These are phyloP conservation scores for Volucella inanis DNA, from an alignment of 2,888 invertebrate species.

Conservation along the genomic window DNA sequence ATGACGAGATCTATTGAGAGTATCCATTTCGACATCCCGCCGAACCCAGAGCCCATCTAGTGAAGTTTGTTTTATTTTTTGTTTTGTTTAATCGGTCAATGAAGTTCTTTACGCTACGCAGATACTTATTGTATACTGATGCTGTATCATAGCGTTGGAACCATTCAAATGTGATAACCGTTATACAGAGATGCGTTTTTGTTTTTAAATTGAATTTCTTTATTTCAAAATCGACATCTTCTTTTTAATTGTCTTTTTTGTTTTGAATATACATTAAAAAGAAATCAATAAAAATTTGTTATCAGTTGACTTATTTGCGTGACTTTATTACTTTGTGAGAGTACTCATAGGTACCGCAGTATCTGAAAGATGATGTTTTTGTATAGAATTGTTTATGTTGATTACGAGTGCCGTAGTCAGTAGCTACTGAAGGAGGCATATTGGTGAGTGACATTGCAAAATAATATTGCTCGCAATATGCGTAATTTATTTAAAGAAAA, in stretches of 20 bases:
- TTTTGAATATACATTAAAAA: constrained; percentile 22
- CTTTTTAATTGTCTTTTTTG: neutral
- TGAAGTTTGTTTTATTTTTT: too few species aligned
- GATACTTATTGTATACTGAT: neutral
- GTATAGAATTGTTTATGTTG: too few species aligned
- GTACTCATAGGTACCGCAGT: neutral
- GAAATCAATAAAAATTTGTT: constrained; percentile 29
- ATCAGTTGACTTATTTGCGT: constrained; percentile 59
- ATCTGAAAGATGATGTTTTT: constrained; percentile 28
- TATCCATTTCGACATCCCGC: too few species aligned
- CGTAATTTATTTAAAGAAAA: constrained; percentile 10
- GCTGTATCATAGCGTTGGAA: neutral
- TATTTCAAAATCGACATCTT: constrained; percentile 2
- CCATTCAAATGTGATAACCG: neutral
- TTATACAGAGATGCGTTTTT: neutral
- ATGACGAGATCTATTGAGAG: too few species aligned
- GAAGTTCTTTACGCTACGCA: constrained; percentile 4
- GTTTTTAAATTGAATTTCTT: constrained; percentile 1
- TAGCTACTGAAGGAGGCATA: neutral
- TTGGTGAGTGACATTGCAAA: constrained; percentile 18
- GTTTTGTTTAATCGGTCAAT: neutral
- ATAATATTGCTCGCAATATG: constrained; percentile 4
- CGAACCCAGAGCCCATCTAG: too few species aligned
- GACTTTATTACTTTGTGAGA: constrained; percentile 34
- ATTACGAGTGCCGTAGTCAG: neutral